These are phyloP conservation scores for Stegodyphus dumicola DNA, from an alignment of 1,140 invertebrate genomes.

Conservation along the genomic window DNA sequence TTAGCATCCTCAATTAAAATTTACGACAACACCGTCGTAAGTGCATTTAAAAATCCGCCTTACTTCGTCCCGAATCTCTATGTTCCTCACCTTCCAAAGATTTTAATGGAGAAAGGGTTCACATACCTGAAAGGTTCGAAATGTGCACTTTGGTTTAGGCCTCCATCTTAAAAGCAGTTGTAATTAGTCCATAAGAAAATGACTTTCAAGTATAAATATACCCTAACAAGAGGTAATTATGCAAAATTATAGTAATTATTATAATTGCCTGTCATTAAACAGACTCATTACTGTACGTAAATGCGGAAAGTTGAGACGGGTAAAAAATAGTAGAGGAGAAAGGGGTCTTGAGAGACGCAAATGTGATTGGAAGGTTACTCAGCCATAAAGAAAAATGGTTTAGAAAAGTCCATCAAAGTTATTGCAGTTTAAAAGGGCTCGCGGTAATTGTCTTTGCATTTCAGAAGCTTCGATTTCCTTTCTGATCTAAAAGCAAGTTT, in stretches of 20 bases:
- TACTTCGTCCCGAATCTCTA: not conserved
- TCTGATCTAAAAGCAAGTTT: no score
- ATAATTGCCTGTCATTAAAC: constrained; percentile 29
- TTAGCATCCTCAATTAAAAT: constrained; percentile 38
- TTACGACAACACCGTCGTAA: constrained; percentile 3
- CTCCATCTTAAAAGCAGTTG: constrained; percentile 2
- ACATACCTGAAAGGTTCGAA: no score
- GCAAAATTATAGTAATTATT: constrained; percentile 35
- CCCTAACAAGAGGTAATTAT: constrained; percentile 32
- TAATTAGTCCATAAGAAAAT: constrained; percentile 40
- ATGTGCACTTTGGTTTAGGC: no score
- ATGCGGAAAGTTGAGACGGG: not conserved
- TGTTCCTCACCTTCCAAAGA: not conserved
- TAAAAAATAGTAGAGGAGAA: no score
- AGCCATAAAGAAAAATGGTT: constrained; percentile 15
- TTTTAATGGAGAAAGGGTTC: not conserved
- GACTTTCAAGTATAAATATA: constrained; percentile 38
- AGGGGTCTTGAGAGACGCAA: not conserved
- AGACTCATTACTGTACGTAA: constrained; percentile 16
- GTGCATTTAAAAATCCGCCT: constrained; percentile 9
- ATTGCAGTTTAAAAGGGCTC: constrained; percentile 21
- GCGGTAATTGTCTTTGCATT: constrained; percentile 17
- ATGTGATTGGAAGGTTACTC: not conserved
- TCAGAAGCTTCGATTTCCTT: no score
- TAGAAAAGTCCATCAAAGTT: constrained; percentile 7